Percentiles rank a stretch among this genome's conserved stretches.
These are phyloP conservation scores for Patagioenas fasciata DNA, from an alignment of 2,113 vertebrate species.

Conservation along the genomic window DNA sequence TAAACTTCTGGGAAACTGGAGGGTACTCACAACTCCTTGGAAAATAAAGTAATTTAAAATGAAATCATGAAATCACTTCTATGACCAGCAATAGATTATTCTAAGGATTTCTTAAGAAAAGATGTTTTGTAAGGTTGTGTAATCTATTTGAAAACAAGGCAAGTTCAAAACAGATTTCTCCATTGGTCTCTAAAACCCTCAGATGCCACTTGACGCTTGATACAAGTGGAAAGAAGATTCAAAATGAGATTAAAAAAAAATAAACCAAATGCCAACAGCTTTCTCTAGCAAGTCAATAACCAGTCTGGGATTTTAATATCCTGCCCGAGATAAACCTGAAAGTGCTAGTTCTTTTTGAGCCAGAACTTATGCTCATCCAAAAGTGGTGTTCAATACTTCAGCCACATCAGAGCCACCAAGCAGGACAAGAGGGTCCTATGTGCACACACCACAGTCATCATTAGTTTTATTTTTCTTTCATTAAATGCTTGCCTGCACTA, in stretches of 20 bases:
- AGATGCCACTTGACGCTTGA: not conserved
- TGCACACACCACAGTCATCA: not conserved
- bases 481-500: not conserved
- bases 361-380: not conserved
- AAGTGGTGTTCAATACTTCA: not conserved
- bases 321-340: not conserved
- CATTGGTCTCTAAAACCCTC: not conserved
- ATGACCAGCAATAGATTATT: not conserved
- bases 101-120: not conserved
- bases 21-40: not conserved
- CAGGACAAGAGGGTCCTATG: not conserved
- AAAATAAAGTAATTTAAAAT: not conserved
- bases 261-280: accelerated
- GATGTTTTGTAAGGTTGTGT: not conserved
- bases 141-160: not conserved
- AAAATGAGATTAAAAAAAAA: not conserved
- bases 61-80: not conserved
- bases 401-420: not conserved
- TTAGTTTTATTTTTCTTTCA: not conserved
- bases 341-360: not conserved
- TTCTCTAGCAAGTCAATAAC: not conserved
- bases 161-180: not conserved
- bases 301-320: not conserved
- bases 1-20: not conserved
- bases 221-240: not conserved